phyloP scores from a whole-genome alignment of 1,140 invertebrate species.

The Brachionus asplanchnoidis region DNA sequence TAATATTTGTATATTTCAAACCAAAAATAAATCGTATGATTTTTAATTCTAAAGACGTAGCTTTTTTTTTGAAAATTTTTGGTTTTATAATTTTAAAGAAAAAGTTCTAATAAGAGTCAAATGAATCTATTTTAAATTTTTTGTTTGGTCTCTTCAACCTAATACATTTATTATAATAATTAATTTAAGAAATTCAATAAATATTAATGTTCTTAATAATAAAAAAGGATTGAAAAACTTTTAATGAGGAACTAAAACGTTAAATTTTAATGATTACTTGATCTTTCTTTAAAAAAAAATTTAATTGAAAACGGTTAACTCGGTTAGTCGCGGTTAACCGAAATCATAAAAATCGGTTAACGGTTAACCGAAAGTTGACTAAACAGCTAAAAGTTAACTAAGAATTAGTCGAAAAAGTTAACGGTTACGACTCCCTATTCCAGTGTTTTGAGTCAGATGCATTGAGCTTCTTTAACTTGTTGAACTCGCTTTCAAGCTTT shows the following conservation, averaged over 20 bases:
- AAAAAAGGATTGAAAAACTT: background rate
- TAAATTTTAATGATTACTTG: background rate
- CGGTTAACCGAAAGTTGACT: background rate
- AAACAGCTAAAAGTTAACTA: background rate
- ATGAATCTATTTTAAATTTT: background rate
- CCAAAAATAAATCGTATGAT: background rate
- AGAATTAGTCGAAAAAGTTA: background rate
- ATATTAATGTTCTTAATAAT: background rate
- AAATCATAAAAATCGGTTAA: background rate
- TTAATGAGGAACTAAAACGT: background rate
- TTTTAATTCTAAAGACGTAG: background rate
- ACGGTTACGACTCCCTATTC: too few relatives aligned
- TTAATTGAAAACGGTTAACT: background rate
- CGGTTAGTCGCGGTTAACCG: background rate
- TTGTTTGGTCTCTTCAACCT: background rate
- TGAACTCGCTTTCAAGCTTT: too few relatives aligned
- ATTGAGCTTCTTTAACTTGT: too few relatives aligned
- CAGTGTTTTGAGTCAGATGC: too few relatives aligned
- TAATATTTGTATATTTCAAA: background rate
- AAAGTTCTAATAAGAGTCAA: background rate
- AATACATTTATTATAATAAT: background rate
- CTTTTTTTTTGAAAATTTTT: background rate
- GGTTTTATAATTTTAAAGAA: background rate
- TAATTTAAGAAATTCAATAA: background rate
- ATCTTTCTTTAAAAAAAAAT: background rate